Conservation (phyloP, 2,113 vertebrate species). For the Cyanoramphus novaezelandiae region DNA sequence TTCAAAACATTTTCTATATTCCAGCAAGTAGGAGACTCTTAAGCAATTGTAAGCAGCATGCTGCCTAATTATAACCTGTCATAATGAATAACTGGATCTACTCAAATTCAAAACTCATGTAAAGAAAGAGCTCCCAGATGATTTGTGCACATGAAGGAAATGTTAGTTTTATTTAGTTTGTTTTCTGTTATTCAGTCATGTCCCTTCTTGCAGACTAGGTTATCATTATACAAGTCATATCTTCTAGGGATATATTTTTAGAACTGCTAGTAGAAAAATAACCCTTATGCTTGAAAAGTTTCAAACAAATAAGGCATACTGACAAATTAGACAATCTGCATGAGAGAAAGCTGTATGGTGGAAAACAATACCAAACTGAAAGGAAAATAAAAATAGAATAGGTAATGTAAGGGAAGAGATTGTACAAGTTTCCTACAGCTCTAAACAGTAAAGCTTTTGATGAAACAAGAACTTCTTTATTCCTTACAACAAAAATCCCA, state of each 20-base stretch:
- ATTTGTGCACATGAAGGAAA: constrained; percentile 11
- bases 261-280: constrained; percentile 15
- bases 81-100: not conserved
- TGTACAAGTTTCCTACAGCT: not conserved
- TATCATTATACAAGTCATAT: not conserved
- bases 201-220: not conserved
- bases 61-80: constrained; percentile 2
- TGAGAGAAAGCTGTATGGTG: not conserved
- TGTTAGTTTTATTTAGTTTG: not conserved
- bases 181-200: not conserved
- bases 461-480: constrained; percentile 1
- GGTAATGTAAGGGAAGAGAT: not conserved
- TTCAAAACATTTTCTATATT: not conserved
- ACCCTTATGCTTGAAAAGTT: constrained; percentile 7
- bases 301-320: constrained; percentile 5
- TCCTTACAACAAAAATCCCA: constrained; percentile 23
- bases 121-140: not conserved
- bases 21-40: not conserved
- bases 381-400: constrained; percentile 25
- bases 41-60: not conserved
- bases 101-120: not conserved
- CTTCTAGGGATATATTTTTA: constrained; percentile 20
- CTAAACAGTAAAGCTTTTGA: not conserved
- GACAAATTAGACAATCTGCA: constrained; percentile 4
- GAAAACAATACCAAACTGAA: constrained; percentile 16